phyloP scores from a whole-genome alignment of 2,888 invertebrate species.

The Limenitis arthemis region DNA sequence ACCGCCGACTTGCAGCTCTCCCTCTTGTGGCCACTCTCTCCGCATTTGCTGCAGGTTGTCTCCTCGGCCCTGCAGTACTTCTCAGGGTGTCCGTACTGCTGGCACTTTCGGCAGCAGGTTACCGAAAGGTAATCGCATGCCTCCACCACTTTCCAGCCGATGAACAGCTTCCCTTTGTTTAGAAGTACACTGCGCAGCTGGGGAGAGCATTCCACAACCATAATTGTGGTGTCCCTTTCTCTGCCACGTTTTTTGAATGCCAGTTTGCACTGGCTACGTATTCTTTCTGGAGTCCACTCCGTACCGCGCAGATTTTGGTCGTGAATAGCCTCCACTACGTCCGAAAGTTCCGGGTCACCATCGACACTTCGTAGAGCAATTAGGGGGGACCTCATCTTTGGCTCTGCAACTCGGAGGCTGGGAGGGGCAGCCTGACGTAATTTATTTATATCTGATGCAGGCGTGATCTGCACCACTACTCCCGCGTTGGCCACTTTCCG shows the following conservation, averaged over 20 bases:
- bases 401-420: too few species aligned
- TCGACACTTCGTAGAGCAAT: neutral
- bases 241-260: neutral
- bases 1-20: neutral
- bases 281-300: neutral
- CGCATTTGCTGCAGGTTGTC: constrained; percentile 8
- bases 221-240: neutral
- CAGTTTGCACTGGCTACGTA: neutral
- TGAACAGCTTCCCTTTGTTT: neutral
- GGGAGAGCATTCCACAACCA: neutral
- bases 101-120: constrained; percentile 22
- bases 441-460: too few species aligned
- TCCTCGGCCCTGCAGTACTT: constrained; percentile 18
- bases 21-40: neutral
- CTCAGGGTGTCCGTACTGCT: constrained; percentile 22
- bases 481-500: too few species aligned
- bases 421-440: too few species aligned
- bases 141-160: neutral
- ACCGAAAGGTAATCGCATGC: constrained; percentile 7
- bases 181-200: neutral
- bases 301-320: neutral
- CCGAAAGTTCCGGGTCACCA: neutral
- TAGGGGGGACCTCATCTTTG: neutral
- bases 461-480: too few species aligned
- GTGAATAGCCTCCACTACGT: neutral